Evolutionary conservation across 1,140 invertebrate species (phyloP).

Genomic region (Gryon sp.): DNA sequence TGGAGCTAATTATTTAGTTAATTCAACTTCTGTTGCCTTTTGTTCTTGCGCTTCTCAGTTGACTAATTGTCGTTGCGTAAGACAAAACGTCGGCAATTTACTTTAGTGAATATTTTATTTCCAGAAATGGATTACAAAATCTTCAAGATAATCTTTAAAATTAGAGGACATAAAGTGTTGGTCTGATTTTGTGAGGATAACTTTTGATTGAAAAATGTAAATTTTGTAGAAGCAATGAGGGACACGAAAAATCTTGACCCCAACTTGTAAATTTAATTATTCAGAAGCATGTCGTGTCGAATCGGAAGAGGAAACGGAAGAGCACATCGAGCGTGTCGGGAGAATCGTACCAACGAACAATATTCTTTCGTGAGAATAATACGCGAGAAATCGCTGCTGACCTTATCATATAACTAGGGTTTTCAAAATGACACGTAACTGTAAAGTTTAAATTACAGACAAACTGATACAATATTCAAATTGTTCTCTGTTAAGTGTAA

Average conservation of each 20-base stretch:
- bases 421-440: constrained; percentile 38
- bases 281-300: constrained; percentile 28
- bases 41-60: constrained; percentile 34
- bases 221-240: no score
- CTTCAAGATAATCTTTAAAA: no score
- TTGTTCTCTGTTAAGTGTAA: no score
- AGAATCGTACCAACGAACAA: constrained; percentile 36
- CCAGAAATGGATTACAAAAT: background rate
- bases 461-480: background rate
- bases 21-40: constrained; percentile 24
- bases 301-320: constrained; percentile 66
- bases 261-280: constrained; percentile 38
- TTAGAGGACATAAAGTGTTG: no score
- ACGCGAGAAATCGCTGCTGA: constrained; percentile 28
- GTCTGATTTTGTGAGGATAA: no score
- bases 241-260: constrained; percentile 9
- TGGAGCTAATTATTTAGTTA: constrained; percentile 44
- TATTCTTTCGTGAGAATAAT: constrained; percentile 57
- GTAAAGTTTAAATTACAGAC: constrained; percentile 9
- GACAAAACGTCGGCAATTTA: constrained; percentile 25
- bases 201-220: no score
- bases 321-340: constrained; percentile 54
- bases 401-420: constrained; percentile 34
- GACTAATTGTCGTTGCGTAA: constrained; percentile 40
- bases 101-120: constrained; percentile 14